Evolutionary conservation across 2,888 invertebrate genomes (phyloP).

Genomic region (Serripes groenlandicus): DNA sequence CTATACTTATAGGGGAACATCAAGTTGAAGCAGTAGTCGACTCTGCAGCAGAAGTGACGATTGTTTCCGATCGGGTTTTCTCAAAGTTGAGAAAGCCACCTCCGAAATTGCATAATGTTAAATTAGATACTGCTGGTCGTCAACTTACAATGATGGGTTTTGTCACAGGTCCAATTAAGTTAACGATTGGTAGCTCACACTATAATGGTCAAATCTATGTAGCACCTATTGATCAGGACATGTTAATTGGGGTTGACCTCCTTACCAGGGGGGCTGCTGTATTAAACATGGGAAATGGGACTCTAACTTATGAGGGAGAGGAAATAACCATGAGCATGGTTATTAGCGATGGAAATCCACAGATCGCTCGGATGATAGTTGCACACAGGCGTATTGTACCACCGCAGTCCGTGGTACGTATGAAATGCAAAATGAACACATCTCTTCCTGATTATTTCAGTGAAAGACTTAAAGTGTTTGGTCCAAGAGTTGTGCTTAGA

Average conservation of each 20-base stretch:
- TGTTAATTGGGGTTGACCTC: conserved; percentile 40
- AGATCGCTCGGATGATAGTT: conserved; percentile 24
- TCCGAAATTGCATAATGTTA: conserved; percentile 29
- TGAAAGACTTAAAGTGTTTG: not conserved
- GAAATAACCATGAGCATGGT: conserved; percentile 2
- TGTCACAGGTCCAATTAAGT: conserved; percentile 14
- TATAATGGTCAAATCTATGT: conserved; percentile 27
- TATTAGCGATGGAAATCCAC: not conserved
- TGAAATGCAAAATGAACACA: conserved; percentile 9
- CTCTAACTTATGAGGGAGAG: not conserved
- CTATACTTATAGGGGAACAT: conserved; percentile 11
- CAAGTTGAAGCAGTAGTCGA: conserved; percentile 37
- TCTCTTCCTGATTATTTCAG: conserved; percentile 26
- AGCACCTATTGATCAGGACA: conserved; percentile 48
- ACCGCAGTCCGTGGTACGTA: conserved; percentile 12
- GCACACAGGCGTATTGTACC: conserved; percentile 17
- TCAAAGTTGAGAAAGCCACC: conserved; percentile 26
- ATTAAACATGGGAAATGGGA: conserved; percentile 32
- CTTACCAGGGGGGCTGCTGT: not conserved
- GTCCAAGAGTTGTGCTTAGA: not conserved
- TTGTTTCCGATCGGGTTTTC: conserved; percentile 57
- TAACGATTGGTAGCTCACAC: conserved; percentile 19
- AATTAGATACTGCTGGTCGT: conserved; percentile 46
- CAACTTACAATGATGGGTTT: conserved; percentile 46
- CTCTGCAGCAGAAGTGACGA: conserved; percentile 59